Percentiles rank a stretch among this genome's conserved stretches.
These are phyloP conservation scores for Ophiodon elongatus DNA, from an alignment of 2,113 vertebrate species.

Conservation along the genomic window DNA sequence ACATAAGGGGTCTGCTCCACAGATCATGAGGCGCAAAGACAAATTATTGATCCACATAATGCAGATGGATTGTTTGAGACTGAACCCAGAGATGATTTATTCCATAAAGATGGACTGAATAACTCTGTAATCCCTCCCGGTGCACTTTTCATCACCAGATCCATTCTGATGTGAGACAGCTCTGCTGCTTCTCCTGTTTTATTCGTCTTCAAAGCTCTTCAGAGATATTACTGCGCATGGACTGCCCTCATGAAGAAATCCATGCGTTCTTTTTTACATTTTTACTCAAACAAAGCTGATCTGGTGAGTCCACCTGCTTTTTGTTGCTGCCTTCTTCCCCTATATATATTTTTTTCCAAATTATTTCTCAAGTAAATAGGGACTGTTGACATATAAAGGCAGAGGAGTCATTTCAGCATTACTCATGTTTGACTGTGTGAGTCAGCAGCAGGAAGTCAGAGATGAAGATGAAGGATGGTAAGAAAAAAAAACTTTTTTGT, in stretches of 20 bases:
- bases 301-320: neutral
- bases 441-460: conserved; percentile 8
- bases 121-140: conserved; percentile 27
- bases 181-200: conserved; percentile 12
- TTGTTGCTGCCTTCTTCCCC: neutral
- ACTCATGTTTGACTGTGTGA: conserved; percentile 1
- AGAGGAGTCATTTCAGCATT: neutral
- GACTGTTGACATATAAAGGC: neutral
- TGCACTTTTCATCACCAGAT: conserved; percentile 26
- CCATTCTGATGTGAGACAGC: conserved; percentile 5
- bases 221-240: neutral
- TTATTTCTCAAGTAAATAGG: neutral
- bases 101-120: conserved; percentile 34
- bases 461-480: neutral
- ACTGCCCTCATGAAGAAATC: neutral
- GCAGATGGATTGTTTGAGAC: conserved; percentile 24
- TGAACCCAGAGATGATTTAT: conserved; percentile 45
- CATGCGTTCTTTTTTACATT: neutral
- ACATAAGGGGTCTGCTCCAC: conserved; percentile 8
- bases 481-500: neutral
- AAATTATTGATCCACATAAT: conserved; percentile 48
- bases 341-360: neutral
- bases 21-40: conserved; percentile 39
- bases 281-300: neutral
- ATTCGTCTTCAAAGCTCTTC: conserved; percentile 10